phyloP scores from a whole-genome alignment of 2,797 vertebrate species.

The Phylloscopus collybita region DNA sequence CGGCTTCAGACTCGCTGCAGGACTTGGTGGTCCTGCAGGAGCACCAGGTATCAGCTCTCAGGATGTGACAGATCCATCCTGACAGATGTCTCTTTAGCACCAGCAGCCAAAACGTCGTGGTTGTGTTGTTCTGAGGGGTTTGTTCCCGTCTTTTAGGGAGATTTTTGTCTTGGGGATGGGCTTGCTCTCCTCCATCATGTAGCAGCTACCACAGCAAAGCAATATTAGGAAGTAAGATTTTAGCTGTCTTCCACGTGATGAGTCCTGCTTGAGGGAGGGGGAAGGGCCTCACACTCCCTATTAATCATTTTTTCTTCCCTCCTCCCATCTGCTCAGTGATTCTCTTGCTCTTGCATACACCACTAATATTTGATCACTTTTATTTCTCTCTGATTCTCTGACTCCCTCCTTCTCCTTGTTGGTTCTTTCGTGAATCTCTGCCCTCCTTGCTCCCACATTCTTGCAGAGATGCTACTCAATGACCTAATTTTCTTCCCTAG shows the following conservation, averaged over 20 bases:
- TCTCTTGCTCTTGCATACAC: constrained; percentile 2
- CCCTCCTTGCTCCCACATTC: background rate
- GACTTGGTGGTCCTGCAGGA: background rate
- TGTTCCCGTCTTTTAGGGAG: background rate
- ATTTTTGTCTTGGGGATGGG: background rate
- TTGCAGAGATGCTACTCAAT: background rate
- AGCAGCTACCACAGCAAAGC: constrained; percentile 17
- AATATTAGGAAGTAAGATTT: constrained; percentile 62
- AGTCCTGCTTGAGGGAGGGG: constrained; percentile 49
- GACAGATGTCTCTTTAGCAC: background rate
- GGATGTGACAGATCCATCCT: background rate
- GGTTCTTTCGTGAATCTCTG: background rate
- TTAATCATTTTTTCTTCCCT: constrained; percentile 67
- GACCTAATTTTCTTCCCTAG: background rate
- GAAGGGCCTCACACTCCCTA: constrained; percentile 54
- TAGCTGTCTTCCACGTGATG: constrained; percentile 58
- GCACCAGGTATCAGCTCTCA: background rate
- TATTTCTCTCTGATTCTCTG: background rate
- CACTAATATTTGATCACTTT: constrained; percentile 18
- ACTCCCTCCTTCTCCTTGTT: background rate
- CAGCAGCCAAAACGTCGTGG: background rate
- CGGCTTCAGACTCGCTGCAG: background rate
- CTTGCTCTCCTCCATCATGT: background rate
- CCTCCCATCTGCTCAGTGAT: constrained; percentile 58
- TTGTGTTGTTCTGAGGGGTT: accelerated